Percentiles rank a stretch among this genome's conserved stretches.
These are phyloP conservation scores for Ochotona princeps DNA, from an alignment of 2,113 vertebrate species.

Conservation along the genomic window DNA sequence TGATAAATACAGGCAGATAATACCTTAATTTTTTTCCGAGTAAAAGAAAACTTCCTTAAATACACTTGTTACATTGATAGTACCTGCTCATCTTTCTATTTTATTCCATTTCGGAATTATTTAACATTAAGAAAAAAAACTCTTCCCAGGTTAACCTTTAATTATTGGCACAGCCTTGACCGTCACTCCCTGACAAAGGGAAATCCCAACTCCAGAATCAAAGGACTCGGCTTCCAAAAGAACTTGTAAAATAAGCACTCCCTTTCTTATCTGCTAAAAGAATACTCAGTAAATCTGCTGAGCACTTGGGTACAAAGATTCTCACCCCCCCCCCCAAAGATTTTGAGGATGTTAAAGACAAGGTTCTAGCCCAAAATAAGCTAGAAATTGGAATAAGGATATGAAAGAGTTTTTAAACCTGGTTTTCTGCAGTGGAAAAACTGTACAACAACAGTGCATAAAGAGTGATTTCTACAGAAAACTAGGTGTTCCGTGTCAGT, in stretches of 20 bases:
- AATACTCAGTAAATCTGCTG: neutral
- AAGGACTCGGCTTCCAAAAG: constrained; percentile 32
- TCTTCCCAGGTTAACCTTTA: neutral
- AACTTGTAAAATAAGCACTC: neutral
- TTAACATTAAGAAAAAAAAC: constrained; percentile 3
- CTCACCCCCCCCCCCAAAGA: neutral
- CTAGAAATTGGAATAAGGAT: neutral
- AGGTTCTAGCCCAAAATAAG: neutral
- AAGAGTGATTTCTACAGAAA: neutral
- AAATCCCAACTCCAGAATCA: neutral
- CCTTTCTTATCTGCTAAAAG: constrained; percentile 12
- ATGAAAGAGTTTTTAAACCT: neutral
- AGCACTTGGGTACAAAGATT: neutral
- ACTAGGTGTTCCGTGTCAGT: neutral
- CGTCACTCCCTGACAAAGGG: neutral
- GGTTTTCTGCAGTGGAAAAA: neutral
- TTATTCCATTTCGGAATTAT: constrained; percentile 2
- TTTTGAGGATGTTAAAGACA: neutral
- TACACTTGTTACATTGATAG: neutral
- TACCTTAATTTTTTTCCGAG: neutral
- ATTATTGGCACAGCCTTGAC: neutral
- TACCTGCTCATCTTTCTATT: constrained; percentile 26
- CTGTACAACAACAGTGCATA: neutral
- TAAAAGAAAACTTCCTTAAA: constrained; percentile 45
- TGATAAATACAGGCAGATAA: neutral